Base-by-base conservation (phyloP, 2,888 invertebrate species). In the Lepidonotus clava region DNA sequence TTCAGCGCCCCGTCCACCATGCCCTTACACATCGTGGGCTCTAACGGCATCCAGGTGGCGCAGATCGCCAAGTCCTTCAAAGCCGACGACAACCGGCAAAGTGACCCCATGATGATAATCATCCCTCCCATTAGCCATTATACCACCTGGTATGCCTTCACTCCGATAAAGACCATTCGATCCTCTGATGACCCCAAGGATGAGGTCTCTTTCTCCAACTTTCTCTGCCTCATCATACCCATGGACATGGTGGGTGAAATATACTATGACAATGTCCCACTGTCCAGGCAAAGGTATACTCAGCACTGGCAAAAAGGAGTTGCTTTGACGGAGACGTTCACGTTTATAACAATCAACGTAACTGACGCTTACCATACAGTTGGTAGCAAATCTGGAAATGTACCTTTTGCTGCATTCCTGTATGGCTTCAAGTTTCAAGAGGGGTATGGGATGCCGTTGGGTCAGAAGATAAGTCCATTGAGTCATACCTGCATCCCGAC, bases 71-170 rank as follows among this genome's bases (percentile, higher is more conserved):
- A 91, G 87, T 88, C 90, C 1, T 87, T 87, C 61, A 40, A 67
- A 5, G 89, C 89, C 8, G 91, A 91, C 51, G 89, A 88, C 0
- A 88, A 87, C 24, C 88, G 90, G 40, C 84, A 87, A 11, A 91
- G 91, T 36, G 92, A 92, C 85, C 92, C 92, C 0, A 90, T 91
- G 77, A 91, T 92, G 90, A 89, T 90, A 2, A 66, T 91, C 14
- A 41, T 91, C 0, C 90, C 91, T 11, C 91, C 92, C 0, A 87
- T 89, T 8, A 83, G 86, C 0, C 91, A 91, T 87, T 92, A 89
- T 83, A 88, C 88, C 1, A 88, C 88, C 8, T 88, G 90, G 66
- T 91, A 91, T 88, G 89, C 90, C 0, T 91, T 90, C 87, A 87
- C 90, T 41, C 90, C 91, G 86, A 11, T 90, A 85, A 36, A 89